Base-by-base conservation (phyloP, 2,888 invertebrate genomes). In the Leuctra nigra region DNA sequence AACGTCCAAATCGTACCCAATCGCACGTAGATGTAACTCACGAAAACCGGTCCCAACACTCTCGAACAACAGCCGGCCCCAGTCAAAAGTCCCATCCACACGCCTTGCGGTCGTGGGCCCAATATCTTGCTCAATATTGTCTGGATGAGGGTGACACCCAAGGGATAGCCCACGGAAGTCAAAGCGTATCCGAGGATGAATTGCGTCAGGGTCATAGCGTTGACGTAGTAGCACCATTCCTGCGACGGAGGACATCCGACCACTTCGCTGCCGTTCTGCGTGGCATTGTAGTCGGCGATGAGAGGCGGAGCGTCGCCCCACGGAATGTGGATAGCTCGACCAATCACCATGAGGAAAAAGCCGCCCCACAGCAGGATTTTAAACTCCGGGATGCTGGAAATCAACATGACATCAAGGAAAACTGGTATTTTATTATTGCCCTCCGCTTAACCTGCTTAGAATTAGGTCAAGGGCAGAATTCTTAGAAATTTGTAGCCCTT, bases 1-100 rank as follows among this genome's bases (percentile, higher is more conserved):
- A 91, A 91, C 0, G 90, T 89, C 77, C 86, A 86, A 67, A 82
- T 81, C 0, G 90, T 88, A 1, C 91, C 92, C 63, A 78, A 77
- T 18, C 84, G 78, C 56, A 90, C 85, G 72, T 92, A 92, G 67
- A 91, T 83, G 56, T 80, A 77, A 23, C 87, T 80, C 60, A 92
- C 87, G 72, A 87, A 88, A 53, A 91, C 79, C 0, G 92, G 91
- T 4, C 92, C 91, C 72, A 91, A 74, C 24, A 90, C 88, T 62
- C 91, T 80, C 1, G 91, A 87, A 56, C 86, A 73, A 70, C 91
- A 91, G 1, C 91, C 91, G 2, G 88, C 84, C 48, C 88, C 88
- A 1, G 91, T 90, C 78, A 92, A 81, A 63, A 89, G 71, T 54
- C 91, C 91, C 89, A 89, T 88, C 91, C 91, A 92, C 48, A 90